These are phyloP conservation scores for Hoplostethus atlanticus DNA, from an alignment of 2,797 vertebrate species.

Conservation along the genomic window DNA sequence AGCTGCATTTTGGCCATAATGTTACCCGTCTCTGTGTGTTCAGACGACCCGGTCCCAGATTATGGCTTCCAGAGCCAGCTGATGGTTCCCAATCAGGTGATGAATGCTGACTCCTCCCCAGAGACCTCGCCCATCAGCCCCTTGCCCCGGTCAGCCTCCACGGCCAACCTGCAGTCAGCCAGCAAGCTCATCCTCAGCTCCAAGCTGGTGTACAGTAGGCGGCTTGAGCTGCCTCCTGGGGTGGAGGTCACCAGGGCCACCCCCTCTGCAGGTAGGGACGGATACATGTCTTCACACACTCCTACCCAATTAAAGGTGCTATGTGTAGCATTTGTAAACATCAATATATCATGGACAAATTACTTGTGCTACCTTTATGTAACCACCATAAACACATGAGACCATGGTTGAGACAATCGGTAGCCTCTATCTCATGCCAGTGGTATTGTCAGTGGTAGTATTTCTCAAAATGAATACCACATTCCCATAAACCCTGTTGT, in stretches of 20 bases:
- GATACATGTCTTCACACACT: conserved; percentile 5
- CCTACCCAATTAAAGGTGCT: background rate
- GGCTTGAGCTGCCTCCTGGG: conserved; percentile 91
- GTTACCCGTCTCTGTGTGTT: conserved; percentile 33
- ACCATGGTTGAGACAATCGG: background rate
- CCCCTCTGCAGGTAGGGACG: conserved; percentile 92
- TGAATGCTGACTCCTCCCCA: conserved; percentile 89
- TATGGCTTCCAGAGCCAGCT: conserved; percentile 88
- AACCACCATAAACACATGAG: too few relatives aligned
- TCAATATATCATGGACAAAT: too few relatives aligned
- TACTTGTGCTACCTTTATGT: too few relatives aligned
- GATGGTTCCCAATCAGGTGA: conserved; percentile 87
- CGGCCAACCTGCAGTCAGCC: conserved; percentile 97
- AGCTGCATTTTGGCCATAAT: background rate
- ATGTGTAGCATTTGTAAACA: too few relatives aligned
- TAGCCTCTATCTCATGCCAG: too few relatives aligned
- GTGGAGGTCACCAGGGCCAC: conserved; percentile 97
- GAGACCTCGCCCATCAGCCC: conserved; percentile 89
- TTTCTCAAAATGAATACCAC: background rate
- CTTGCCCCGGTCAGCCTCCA: conserved; percentile 95
- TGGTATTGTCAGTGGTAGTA: background rate
- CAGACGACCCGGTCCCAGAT: conserved; percentile 86
- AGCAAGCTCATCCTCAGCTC: conserved; percentile 98
- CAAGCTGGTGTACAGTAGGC: conserved; percentile 94
- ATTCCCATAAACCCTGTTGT: background rate